Base-by-base conservation (phyloP, 2,797 vertebrate genomes). In the Myripristis murdjan region DNA sequence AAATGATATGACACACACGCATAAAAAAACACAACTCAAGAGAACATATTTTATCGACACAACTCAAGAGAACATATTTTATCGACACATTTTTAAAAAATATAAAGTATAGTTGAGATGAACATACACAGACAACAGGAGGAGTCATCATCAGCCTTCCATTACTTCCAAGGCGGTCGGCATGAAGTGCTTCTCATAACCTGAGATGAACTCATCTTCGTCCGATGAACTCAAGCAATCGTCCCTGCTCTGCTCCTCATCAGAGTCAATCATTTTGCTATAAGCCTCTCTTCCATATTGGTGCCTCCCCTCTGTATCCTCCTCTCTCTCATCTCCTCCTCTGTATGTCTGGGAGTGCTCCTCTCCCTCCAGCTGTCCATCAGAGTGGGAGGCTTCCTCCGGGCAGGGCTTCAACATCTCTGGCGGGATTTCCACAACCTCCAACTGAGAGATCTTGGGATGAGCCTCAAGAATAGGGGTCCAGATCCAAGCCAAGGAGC, bases 141-240 rank as follows among this genome's bases (percentile, higher is more conserved):
- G 7, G n/a, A 48, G 26, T 16, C 6, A 46, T 70, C 15, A 51
- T 64, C 10, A 84, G 56, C 59, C 12, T 4, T 41, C 16, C 43
- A 62, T 64, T 51, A 90, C 31, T 22, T 89, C 91, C 15, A n/a
- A 10, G 55, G 57, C 39, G 35, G 81, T 77, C 3, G 94, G 94
- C 93, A 95, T 91, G 75, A 95, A 95, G 80, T 94, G 95, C 68
- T 83, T 92, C 82, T 95, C 95, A 4, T 95, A 95, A 39, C 90
- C 93, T 1, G 88, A 89, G 5, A 57, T 46, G 18, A 48, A 53
- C 1, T 59, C 8, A 18, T 87, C 77, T 5, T 91, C 90, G 3
- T 84, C 85, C 22, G 71, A 74, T 35, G 77, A 87, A 75, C 55
- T 81, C 47, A 33, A 75, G 26, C 28, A 28, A 46, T 72, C 76